These are phyloP conservation scores for Alethe castanea DNA, from an alignment of 2,113 vertebrate species.

Conservation along the genomic window DNA sequence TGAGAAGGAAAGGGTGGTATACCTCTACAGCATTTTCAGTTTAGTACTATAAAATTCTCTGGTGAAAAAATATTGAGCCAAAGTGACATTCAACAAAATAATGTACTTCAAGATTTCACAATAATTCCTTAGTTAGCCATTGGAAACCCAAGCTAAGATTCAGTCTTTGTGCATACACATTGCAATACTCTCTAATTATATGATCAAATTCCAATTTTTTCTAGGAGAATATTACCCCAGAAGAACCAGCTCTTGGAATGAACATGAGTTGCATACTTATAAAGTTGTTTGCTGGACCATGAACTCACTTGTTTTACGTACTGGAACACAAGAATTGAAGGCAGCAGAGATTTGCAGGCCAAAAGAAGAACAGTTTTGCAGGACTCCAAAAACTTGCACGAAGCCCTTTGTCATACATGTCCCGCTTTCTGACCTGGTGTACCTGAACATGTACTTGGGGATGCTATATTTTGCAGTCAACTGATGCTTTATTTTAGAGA, in stretches of 20 bases:
- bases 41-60: not conserved
- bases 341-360: not conserved
- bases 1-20: not conserved
- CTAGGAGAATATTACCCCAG: not conserved
- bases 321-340: not conserved
- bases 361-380: not conserved
- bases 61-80: not conserved
- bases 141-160: not conserved
- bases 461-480: not conserved
- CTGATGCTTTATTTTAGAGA: not conserved
- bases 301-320: not conserved
- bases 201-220: not conserved
- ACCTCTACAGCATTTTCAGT: not conserved
- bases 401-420: fast-evolving
- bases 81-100: not conserved
- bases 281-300: not conserved
- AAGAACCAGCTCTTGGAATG: not conserved
- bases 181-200: not conserved
- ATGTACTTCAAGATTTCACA: not conserved
- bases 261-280: not conserved
- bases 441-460: not conserved
- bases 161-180: not conserved
- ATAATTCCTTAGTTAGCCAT: not conserved
- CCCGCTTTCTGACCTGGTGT: not conserved
- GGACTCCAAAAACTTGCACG: not conserved